Evolutionary conservation across 2,113 vertebrate genomes (phyloP).

Genomic region (Thunnus maccoyii): DNA sequence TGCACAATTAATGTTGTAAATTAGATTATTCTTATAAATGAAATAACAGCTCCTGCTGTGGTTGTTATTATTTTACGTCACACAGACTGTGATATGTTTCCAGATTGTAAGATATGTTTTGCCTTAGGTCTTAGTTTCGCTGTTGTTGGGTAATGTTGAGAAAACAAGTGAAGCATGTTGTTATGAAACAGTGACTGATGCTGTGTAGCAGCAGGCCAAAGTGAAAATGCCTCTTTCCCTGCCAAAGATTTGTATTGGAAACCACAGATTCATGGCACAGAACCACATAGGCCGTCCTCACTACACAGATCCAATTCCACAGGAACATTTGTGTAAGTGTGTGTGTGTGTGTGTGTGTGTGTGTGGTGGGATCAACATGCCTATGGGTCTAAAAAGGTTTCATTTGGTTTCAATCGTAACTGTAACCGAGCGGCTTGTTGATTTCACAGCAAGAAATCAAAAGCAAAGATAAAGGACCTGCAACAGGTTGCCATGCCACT

Average conservation of each 20-base stretch:
- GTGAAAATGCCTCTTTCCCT: slow-evolving; percentile 68
- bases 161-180: slow-evolving; percentile 71
- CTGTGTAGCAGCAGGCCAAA: slow-evolving; percentile 67
- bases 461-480: slow-evolving; percentile 80
- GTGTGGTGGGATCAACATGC: slow-evolving; percentile 34
- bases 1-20: slow-evolving; percentile 24
- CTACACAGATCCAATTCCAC: slow-evolving; percentile 36
- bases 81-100: slow-evolving; percentile 19
- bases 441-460: slow-evolving; percentile 78
- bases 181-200: slow-evolving; percentile 73
- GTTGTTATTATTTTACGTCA: slow-evolving; percentile 37
- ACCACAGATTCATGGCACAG: slow-evolving; percentile 66
- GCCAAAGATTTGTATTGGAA: slow-evolving; percentile 77
- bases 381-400: slow-evolving; percentile 72
- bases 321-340: slow-evolving; percentile 30
- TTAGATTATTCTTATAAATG: slow-evolving; percentile 2
- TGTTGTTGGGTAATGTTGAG: slow-evolving; percentile 65
- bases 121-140: slow-evolving; percentile 40
- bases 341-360: slow-evolving; percentile 14
- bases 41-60: slow-evolving; percentile 27
- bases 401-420: slow-evolving; percentile 81
- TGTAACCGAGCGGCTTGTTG: slow-evolving; percentile 76
- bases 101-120: slow-evolving; percentile 9
- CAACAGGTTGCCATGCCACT: slow-evolving; percentile 83
- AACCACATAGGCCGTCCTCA: slow-evolving; percentile 62